Base-by-base conservation (phyloP, 2,113 vertebrate species). In the Marmota monax region DNA sequence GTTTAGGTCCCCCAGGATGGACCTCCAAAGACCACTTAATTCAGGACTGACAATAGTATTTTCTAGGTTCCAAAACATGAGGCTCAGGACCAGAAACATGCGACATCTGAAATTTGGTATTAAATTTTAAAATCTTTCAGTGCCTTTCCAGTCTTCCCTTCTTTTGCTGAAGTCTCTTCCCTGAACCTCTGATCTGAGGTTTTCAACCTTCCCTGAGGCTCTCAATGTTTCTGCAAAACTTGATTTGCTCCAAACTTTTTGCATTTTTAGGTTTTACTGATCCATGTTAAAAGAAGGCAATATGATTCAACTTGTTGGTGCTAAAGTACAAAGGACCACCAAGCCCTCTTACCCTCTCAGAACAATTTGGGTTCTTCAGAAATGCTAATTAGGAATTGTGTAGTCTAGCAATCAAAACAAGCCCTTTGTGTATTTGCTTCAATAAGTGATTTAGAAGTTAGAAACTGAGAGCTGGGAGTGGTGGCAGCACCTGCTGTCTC, bases 321-420 rank as follows among this genome's bases (percentile, higher is more conserved):
- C 8, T 45, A 10, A 45, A 12, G 1, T 69, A 39, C n/a, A 61
- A 85, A 42, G 34, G 67, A 56, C 48, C 79, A 25, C 61, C 27
- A n/a, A 79, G 23, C 27, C 4, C 32, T 94, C 45, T 42, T 45
- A 23, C 32, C 7, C 65, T 76, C 5, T 32, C 23, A 42, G 53
- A 92, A 69, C 34, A 63, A 56, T 61, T 34, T 76, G 42, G 27
- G 27, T 72, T 29, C 83, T 73, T 56, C 72, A 78, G 63, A 94
- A 76, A 67, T 34, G 67, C 83, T 53, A 70, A 56, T 72, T 53
- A 74, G 25, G 39, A 86, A 69, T 79, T 56, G 29, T 96, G 63
- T 20, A 63, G 63, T 93, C 45, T 67, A 86, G 74, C 69, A 29
- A 61, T 23, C 18, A 88, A 92, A 96, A 56, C 12, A 76, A 96